Evolutionary conservation across 2,888 invertebrate genomes (phyloP).

Genomic region (Drosophila mimica): DNA sequence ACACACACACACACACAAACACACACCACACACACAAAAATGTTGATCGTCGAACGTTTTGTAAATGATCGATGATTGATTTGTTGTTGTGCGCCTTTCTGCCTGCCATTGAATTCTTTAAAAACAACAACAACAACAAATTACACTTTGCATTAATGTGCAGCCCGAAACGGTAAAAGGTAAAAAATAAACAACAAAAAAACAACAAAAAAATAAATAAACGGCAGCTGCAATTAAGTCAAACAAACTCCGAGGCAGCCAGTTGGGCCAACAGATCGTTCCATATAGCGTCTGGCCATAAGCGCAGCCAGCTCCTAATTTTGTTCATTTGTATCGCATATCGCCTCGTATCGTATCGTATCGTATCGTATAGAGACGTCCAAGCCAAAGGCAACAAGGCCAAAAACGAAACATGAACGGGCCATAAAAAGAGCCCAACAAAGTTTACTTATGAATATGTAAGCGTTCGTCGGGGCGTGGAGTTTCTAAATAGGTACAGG

Average conservation of each 20-base stretch:
- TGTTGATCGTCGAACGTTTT: constrained; percentile 65
- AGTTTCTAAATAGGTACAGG: constrained; percentile 55
- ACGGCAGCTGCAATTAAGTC: constrained; percentile 61
- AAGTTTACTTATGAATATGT: constrained; percentile 74
- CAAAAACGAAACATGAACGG: constrained; percentile 59
- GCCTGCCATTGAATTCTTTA: constrained; percentile 26
- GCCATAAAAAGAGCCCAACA: constrained; percentile 66
- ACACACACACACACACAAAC: background rate
- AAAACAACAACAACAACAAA: constrained; percentile 30
- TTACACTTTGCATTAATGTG: constrained; percentile 54
- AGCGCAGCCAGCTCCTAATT: constrained; percentile 67
- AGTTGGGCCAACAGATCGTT: constrained; percentile 38
- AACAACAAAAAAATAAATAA: background rate
- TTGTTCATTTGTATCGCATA: constrained; percentile 10
- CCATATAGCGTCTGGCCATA: constrained; percentile 72
- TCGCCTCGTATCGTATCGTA: background rate
- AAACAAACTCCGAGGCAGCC: constrained; percentile 5
- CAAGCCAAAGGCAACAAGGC: constrained; percentile 22
- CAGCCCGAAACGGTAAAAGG: constrained; percentile 51
- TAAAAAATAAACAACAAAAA: background rate
- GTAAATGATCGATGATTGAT: constrained; percentile 78
- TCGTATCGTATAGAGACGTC: constrained; percentile 61
- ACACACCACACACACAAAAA: constrained; percentile 10
- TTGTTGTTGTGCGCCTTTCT: constrained; percentile 53
- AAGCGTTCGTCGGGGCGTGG: constrained; percentile 60